Evolutionary conservation across 2,113 vertebrate genomes (phyloP), one percentile per base, ranked within the genome.

Genomic region (Madoqua kirkii): DNA sequence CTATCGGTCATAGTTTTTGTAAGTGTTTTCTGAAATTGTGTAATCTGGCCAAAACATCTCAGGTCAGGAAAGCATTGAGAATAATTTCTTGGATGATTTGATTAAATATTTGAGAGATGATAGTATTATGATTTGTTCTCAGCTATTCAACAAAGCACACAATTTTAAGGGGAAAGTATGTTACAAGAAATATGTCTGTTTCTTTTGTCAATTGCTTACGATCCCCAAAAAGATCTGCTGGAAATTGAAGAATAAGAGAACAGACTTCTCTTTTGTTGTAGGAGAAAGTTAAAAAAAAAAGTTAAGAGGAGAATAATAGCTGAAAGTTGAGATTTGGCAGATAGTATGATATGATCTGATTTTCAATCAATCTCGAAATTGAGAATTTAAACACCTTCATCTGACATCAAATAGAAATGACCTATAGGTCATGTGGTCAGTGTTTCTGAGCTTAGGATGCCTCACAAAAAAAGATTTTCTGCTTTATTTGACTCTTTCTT

Each of bases 401-500:
- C 89, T 79, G 96, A 95, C 95, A 96, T 95, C 97, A 97, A 98
- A 98, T 98, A 98, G 95, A 96, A 98, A 96, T 96, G 97, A 97
- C 96, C 97, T 79, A 50, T 74, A 6, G 96, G 97, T 98, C 97
- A 94, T 15, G 21, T 12, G 81, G 95, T 96, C 91, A 94, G 55
- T 93, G 62, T 94, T 93, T 57, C 93, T 83, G 89, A 95, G 93
- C 62, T 93, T 36, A 33, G 55, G 87, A 96, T 89, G 48, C 79
- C 55, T 96, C 92, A n/a, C 84, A 94, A 89, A 92, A 74, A 95
- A 89, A 89, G 74, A 78, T 50, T 93, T 91, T 89, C 74, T 74
- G 81, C 67, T 93, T 93, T 91, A 95, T 92, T 96, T 97, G 74
- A 60, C 40, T 87, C 12, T 84, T 54, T 48, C 85, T 83, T 31